Percentiles rank a stretch among this genome's conserved stretches.
phyloP scores from a whole-genome alignment of 2,888 invertebrate species.

The Epinotia ramella region DNA sequence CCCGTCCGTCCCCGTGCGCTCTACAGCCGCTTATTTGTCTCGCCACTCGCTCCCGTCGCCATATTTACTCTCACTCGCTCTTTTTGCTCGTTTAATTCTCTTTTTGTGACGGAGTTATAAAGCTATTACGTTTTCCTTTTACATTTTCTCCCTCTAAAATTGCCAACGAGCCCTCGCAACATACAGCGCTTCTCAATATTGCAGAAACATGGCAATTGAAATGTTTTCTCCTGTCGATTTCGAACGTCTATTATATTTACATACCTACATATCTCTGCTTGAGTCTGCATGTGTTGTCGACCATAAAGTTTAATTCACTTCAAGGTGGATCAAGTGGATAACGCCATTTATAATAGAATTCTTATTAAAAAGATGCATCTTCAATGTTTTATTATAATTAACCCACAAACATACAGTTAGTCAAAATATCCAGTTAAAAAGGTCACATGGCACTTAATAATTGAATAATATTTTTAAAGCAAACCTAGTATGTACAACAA shows the following conservation, averaged over 20 bases:
- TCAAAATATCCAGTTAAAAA: neutral
- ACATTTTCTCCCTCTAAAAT: constrained; percentile 59
- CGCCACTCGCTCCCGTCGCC: constrained; percentile 63
- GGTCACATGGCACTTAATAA: neutral
- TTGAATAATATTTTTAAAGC: no score
- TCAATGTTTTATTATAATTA: neutral
- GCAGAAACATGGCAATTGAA: constrained; percentile 57
- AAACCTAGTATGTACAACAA: no score
- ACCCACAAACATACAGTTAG: neutral
- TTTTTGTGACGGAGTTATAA: constrained; percentile 67
- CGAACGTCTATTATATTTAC: constrained; percentile 59
- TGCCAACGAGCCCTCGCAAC: constrained; percentile 51
- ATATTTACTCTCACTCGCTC: constrained; percentile 71
- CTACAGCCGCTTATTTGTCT: constrained; percentile 61
- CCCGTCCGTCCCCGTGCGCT: constrained; percentile 61
- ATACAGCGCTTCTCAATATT: constrained; percentile 50
- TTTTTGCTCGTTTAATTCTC: constrained; percentile 70
- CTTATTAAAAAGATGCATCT: neutral
- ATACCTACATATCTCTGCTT: constrained; percentile 23
- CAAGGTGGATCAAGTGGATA: neutral
- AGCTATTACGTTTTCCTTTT: constrained; percentile 68
- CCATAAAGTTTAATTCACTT: neutral
- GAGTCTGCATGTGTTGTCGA: constrained; percentile 4
- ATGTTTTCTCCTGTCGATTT: constrained; percentile 58
- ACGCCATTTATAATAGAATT: neutral